Evolutionary conservation across 1,140 invertebrate genomes (phyloP), one percentile per base, ranked within the genome.

Genomic region (Meloidogyne exigua): DNA sequence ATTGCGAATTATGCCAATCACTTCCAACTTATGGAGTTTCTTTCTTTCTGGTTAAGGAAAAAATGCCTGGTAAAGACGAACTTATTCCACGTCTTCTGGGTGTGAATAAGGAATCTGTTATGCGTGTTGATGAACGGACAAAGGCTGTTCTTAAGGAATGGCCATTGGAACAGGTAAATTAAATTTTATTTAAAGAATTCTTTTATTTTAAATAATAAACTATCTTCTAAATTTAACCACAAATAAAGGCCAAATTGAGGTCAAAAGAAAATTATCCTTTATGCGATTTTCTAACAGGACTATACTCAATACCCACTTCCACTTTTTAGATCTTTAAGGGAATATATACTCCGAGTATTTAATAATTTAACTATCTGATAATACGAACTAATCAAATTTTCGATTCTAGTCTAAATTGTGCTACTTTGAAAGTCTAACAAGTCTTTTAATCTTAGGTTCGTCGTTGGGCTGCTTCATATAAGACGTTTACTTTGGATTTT

Each of bases 401-500:
- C n/a, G n/a, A n/a, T n/a, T n/a, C n/a, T n/a, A n/a, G n/a, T n/a
- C n/a, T n/a, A n/a, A n/a, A n/a, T n/a, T 32, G 2, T 32, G 97
- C 95, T 3, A 95, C 95, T 23, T 96, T 99, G 94, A n/a, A n/a
- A n/a, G n/a, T n/a, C n/a, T n/a, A n/a, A n/a, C n/a, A n/a, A n/a
- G n/a, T n/a, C 10, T 39, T n/a, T 57, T 49, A 42, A 15, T 72
- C 28, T 21, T 23, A 73, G 71, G 96, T 99, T 0, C 90, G 94
- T 76, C 90, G 96, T 76, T 99, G 96, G 96, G 96, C 96, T 68
- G 96, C 96, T 63, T 96, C 95, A 32, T 94, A 95, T 0, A 98
- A 98, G 88, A 98, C 95, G 21, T 99, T 99, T 87, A 99, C 96
- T 0, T 90, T 99, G 49, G 97, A 99, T 90, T 99, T 99, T 90